phyloP scores from a whole-genome alignment of 2,797 vertebrate species.

The Meda fulgida region DNA sequence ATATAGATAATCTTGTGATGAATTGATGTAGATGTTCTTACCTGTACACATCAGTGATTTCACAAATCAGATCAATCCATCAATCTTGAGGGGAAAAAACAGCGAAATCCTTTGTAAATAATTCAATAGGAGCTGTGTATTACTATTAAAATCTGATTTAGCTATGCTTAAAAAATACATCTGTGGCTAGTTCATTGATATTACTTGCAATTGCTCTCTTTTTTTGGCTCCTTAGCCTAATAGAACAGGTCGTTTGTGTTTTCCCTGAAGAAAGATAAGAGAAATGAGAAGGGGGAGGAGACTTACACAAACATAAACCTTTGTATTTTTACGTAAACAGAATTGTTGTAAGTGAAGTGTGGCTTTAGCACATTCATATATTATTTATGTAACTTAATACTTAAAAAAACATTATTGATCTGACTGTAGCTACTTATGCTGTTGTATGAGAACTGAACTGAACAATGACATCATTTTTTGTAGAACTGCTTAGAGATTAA shows the following conservation, averaged over 20 bases:
- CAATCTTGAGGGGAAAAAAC: neutral
- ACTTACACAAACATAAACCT: neutral
- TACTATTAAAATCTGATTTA: neutral
- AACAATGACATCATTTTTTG: no score
- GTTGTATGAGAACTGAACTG: no score
- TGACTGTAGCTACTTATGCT: neutral
- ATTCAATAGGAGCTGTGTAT: neutral
- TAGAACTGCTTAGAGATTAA: no score
- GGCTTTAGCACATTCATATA: neutral
- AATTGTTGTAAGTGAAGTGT: slow-evolving; percentile 5
- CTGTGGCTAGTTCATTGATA: neutral
- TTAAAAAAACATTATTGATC: no score
- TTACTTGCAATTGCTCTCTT: neutral
- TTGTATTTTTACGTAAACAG: neutral
- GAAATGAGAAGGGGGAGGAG: neutral
- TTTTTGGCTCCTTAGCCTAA: neutral
- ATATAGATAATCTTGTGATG: neutral
- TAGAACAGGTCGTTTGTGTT: neutral
- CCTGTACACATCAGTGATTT: neutral
- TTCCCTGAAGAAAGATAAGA: neutral
- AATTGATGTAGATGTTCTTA: slow-evolving; percentile 37
- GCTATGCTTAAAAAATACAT: neutral
- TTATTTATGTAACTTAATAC: neutral
- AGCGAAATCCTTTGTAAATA: neutral
- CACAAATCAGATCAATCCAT: neutral